Evolutionary conservation across 2,888 invertebrate species (phyloP).

Genomic region (Operophtera brumata): DNA sequence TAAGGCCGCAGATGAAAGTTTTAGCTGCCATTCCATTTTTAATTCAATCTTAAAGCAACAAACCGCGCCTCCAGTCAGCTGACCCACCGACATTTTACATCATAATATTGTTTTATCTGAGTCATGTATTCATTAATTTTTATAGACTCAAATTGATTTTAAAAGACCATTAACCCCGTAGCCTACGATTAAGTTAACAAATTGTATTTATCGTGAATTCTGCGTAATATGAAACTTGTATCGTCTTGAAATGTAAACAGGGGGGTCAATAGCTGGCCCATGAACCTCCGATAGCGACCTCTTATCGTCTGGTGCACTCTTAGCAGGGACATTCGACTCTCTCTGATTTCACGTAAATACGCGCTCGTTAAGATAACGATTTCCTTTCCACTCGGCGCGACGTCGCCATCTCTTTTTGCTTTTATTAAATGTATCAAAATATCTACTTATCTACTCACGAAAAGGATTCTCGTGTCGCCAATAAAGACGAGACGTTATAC

Average conservation of each 20-base stretch:
- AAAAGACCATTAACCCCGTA: slow-evolving; percentile 65
- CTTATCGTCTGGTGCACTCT: slow-evolving; percentile 71
- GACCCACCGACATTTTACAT: slow-evolving; percentile 36
- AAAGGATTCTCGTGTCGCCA: slow-evolving; percentile 60
- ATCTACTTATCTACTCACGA: slow-evolving; percentile 48
- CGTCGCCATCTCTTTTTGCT: slow-evolving; percentile 60
- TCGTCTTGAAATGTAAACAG: slow-evolving; percentile 65
- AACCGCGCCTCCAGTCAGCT: slow-evolving; percentile 48
- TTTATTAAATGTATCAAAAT: slow-evolving; percentile 65
- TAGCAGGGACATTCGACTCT: slow-evolving; percentile 64
- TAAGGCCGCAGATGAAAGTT: slow-evolving; percentile 73
- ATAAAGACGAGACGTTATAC: slow-evolving; percentile 45
- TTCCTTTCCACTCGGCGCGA: slow-evolving; percentile 74
- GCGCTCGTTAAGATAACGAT: slow-evolving; percentile 75
- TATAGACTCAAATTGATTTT: slow-evolving; percentile 65
- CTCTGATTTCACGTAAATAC: slow-evolving; percentile 77
- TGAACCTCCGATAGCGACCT: slow-evolving; percentile 68
- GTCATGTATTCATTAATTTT: slow-evolving; percentile 45
- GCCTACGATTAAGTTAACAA: slow-evolving; percentile 66
- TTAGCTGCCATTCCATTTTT: slow-evolving; percentile 66
- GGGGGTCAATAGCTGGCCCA: slow-evolving; percentile 76
- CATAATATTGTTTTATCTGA: slow-evolving; percentile 25
- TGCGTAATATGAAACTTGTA: slow-evolving; percentile 56
- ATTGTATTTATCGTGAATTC: slow-evolving; percentile 62
- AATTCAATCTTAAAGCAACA: slow-evolving; percentile 65